These are phyloP conservation scores for Galaxias olidus DNA, from an alignment of 2,797 vertebrate species.

Conservation along the genomic window DNA sequence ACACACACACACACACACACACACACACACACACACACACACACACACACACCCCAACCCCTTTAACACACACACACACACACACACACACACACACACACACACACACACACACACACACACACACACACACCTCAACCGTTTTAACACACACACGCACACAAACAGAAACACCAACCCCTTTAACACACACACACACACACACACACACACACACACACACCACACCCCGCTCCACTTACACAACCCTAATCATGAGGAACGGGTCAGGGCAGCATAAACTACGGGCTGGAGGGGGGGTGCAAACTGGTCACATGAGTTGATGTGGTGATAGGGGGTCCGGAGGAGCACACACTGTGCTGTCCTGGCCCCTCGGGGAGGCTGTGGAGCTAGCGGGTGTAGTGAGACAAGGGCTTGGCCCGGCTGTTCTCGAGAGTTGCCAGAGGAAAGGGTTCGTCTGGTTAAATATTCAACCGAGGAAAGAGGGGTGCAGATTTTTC, in stretches of 20 bases:
- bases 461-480: conserved; percentile 50
- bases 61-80: too few relatives aligned
- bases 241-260: conserved; percentile 34
- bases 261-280: conserved; percentile 23
- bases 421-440: conserved; percentile 45
- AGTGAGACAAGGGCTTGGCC: conserved; percentile 46
- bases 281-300: conserved; percentile 17
- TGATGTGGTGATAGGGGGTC: conserved; percentile 15
- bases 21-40: too few relatives aligned
- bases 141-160: too few relatives aligned
- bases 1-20: too few relatives aligned
- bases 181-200: too few relatives aligned
- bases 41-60: too few relatives aligned
- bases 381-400: conserved; percentile 40
- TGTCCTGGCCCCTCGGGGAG: conserved; percentile 38
- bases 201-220: too few relatives aligned
- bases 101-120: too few relatives aligned
- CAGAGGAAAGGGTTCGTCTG: conserved; percentile 36
- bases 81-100: too few relatives aligned
- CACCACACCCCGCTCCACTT: conserved; percentile 29
- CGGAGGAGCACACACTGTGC: conserved; percentile 27
- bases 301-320: conserved; percentile 55
- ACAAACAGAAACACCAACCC: too few relatives aligned
- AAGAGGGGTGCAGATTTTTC: background rate
- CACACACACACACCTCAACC: too few relatives aligned